Evolutionary conservation across 2,888 invertebrate species (phyloP).

Genomic region (Caenorhabditis angaria): DNA sequence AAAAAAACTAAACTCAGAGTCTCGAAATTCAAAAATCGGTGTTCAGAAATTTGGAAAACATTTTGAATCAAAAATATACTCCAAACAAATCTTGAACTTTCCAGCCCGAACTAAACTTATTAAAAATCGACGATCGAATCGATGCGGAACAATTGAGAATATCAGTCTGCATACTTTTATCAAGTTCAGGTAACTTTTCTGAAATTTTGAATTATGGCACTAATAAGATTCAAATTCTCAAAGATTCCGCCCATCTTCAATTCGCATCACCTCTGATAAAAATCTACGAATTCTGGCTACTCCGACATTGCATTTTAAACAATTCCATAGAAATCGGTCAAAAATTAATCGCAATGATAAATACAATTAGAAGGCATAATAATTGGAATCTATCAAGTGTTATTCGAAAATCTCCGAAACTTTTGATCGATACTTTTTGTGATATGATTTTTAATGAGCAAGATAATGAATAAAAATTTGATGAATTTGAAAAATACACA

Average conservation of each 20-base stretch:
- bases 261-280: conserved; percentile 33
- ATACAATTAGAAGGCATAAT: neutral
- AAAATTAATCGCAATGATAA: conserved; percentile 4
- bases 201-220: neutral
- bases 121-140: conserved; percentile 11
- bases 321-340: conserved; percentile 7
- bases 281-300: conserved; percentile 53
- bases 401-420: conserved; percentile 10
- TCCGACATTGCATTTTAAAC: conserved; percentile 38
- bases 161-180: conserved; percentile 50
- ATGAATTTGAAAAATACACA: no score
- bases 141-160: conserved; percentile 54
- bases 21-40: no score
- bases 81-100: no score
- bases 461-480: neutral
- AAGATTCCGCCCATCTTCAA: conserved; percentile 23
- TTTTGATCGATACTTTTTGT: conserved; percentile 14
- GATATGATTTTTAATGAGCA: neutral
- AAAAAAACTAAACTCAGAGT: no score
- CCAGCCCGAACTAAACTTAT: conserved; percentile 16
- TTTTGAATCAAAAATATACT: neutral
- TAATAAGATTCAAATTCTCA: conserved; percentile 1
- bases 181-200: conserved; percentile 38
- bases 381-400: conserved; percentile 6
- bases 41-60: neutral